phyloP scores from a whole-genome alignment of 2,113 vertebrate genomes.

The Egretta garzetta region DNA sequence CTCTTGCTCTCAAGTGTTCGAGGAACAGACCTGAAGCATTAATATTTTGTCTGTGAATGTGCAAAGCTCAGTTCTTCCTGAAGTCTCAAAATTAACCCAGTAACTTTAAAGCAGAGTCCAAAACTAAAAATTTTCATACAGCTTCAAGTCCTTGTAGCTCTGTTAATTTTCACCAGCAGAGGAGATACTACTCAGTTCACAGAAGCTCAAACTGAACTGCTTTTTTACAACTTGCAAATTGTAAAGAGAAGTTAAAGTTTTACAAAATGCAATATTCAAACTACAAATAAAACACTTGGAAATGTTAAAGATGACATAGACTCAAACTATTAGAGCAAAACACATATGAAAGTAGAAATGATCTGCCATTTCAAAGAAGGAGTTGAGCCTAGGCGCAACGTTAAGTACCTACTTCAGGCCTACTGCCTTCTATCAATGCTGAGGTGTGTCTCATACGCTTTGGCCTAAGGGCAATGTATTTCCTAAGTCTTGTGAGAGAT shows the following conservation, averaged over 20 bases:
- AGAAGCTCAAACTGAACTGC: neutral
- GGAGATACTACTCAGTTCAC: neutral
- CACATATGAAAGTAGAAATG: neutral
- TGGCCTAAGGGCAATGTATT: neutral
- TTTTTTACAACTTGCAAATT: neutral
- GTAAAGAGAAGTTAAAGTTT: neutral
- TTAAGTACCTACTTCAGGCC: neutral
- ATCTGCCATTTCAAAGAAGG: neutral
- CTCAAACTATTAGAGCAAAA: neutral
- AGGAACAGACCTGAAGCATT: slow-evolving; percentile 30
- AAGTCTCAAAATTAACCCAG: neutral
- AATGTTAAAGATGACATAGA: neutral
- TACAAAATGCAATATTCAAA: neutral
- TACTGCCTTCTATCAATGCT: neutral
- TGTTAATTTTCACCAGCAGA: neutral
- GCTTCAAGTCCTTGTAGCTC: neutral
- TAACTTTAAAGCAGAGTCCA: neutral
- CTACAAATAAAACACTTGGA: neutral
- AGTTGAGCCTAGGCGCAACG: neutral
- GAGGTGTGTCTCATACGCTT: neutral
- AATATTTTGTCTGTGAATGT: slow-evolving; percentile 15
- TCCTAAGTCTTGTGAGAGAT: neutral
- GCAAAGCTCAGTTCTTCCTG: slow-evolving; percentile 17
- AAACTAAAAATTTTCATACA: neutral
- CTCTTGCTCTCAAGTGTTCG: neutral